phyloP scores from a whole-genome alignment of 2,888 invertebrate species.

The Boloria selene region DNA sequence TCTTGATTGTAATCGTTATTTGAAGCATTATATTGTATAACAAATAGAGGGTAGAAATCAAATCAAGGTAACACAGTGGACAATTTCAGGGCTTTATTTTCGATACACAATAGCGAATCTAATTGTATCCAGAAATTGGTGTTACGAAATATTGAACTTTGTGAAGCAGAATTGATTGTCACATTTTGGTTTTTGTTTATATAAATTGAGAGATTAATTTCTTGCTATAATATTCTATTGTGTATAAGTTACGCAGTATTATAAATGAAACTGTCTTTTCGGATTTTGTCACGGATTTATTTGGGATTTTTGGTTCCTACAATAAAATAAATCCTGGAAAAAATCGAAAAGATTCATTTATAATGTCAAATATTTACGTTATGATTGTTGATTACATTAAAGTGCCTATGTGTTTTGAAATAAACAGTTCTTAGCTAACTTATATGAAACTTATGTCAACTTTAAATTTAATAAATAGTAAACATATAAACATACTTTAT shows the following conservation, averaged over 20 bases:
- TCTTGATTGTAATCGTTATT: constrained; percentile 11
- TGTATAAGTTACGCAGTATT: neutral
- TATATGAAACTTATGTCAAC: too few relatives aligned
- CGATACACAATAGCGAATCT: constrained; percentile 21
- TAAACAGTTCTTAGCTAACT: too few relatives aligned
- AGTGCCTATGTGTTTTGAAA: too few relatives aligned
- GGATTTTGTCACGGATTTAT: too few relatives aligned
- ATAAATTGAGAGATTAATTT: neutral
- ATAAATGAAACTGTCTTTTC: too few relatives aligned
- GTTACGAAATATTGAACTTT: constrained; percentile 12
- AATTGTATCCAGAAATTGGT: constrained; percentile 16
- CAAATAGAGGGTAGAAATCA: constrained; percentile 17
- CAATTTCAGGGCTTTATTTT: constrained; percentile 16
- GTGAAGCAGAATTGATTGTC: constrained; percentile 5
- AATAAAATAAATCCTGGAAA: too few relatives aligned
- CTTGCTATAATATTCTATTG: neutral
- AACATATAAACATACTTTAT: too few relatives aligned
- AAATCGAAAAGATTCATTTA: too few relatives aligned
- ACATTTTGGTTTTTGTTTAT: neutral
- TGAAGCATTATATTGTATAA: neutral
- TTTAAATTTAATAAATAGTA: too few relatives aligned
- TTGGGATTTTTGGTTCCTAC: too few relatives aligned
- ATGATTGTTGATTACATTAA: too few relatives aligned
- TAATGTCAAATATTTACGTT: too few relatives aligned
- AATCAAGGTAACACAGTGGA: constrained; percentile 18